These are phyloP conservation scores for Felis chaus DNA, from an alignment of 2,113 vertebrate species.

Conservation along the genomic window DNA sequence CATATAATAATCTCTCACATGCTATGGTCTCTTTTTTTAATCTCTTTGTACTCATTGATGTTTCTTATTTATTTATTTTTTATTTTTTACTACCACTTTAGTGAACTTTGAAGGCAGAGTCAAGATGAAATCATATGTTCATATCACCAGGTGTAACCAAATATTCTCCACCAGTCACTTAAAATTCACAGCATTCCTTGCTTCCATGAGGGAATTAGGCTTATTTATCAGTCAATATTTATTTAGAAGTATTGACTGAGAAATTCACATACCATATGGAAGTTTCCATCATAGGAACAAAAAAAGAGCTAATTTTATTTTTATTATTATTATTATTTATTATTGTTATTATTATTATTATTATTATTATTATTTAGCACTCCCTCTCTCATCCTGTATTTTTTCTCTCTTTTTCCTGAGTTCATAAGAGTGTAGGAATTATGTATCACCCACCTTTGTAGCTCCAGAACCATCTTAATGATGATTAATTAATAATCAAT, in stretches of 20 bases:
- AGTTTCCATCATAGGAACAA: conserved; percentile 18
- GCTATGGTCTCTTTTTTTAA: background rate
- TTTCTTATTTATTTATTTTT: background rate
- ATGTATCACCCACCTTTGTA: background rate
- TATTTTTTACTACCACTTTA: background rate
- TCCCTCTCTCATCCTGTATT: background rate
- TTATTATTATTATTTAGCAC: background rate
- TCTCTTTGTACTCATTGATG: background rate
- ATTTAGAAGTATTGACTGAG: conserved; percentile 59
- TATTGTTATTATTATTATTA: no score
- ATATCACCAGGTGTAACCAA: conserved; percentile 23
- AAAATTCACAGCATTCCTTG: conserved; percentile 28
- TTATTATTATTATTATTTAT: background rate
- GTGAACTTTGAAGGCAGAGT: background rate
- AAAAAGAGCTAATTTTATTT: background rate
- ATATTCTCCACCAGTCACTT: conserved; percentile 17
- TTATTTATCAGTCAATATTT: conserved; percentile 54
- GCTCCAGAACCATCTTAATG: background rate
- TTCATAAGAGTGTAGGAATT: background rate
- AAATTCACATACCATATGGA: conserved; percentile 44
- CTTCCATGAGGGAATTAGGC: conserved; percentile 28
- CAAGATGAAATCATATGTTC: background rate
- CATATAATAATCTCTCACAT: background rate
- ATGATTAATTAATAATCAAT: background rate
- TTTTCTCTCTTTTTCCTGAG: background rate